Evolutionary conservation across 1,140 invertebrate species (phyloP).

Genomic region (Trichonephila clavata): DNA sequence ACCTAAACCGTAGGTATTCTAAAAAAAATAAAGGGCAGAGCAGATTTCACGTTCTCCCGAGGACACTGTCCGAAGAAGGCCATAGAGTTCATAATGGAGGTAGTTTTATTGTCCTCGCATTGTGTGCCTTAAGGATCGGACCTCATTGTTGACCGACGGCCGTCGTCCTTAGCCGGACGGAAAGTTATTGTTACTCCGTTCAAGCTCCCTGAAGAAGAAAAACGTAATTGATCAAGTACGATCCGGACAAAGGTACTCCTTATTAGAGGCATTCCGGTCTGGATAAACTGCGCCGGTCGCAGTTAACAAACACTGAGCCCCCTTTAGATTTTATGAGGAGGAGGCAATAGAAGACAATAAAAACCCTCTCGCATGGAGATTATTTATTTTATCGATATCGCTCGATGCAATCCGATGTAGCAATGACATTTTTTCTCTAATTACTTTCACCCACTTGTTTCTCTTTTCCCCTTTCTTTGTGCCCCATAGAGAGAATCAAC

Average conservation of each 20-base stretch:
- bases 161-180: constrained; percentile 1
- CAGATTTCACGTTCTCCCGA: constrained; percentile 7
- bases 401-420: background rate
- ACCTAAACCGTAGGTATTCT: background rate
- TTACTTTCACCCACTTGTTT: constrained; percentile 1
- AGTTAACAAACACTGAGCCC: constrained; percentile 67
- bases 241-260: constrained; percentile 67
- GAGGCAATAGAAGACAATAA: constrained; percentile 53
- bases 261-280: constrained; percentile 66
- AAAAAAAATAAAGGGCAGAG: constrained; percentile 10
- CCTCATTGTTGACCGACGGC: constrained; percentile 66
- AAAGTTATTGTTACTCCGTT: constrained; percentile 71
- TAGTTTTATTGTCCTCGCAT: constrained; percentile 63
- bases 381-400: constrained; percentile 49
- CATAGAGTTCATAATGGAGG: constrained; percentile 58
- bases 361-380: constrained; percentile 38
- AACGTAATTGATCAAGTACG: constrained; percentile 71
- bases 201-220: constrained; percentile 36
- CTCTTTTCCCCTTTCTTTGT: background rate
- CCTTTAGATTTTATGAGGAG: constrained; percentile 63
- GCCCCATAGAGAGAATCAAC: background rate
- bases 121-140: constrained; percentile 62
- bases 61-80: background rate
- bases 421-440: constrained; percentile 32
- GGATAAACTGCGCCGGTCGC: constrained; percentile 68